Evolutionary conservation across 2,888 invertebrate genomes (phyloP), one percentile per base, ranked within the genome.

Genomic region (Schrankia costaestrigalis): DNA sequence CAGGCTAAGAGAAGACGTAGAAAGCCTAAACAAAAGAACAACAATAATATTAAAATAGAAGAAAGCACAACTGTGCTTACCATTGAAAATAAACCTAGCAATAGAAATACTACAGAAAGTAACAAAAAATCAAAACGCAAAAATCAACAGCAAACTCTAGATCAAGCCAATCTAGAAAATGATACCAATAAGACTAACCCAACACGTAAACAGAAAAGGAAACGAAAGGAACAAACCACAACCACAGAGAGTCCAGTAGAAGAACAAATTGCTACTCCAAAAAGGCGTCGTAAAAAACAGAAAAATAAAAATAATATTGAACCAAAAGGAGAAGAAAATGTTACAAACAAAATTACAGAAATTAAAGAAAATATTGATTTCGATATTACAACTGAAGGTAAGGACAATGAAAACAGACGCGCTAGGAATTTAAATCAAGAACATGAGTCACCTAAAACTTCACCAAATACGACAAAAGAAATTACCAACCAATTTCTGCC

Each of bases 361-460:
- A 46, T 48, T 17, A 31, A 45, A 13, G 41, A 40, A 10, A 33
- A 15, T 11, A 11, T 46, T 18, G 38, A 56, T 26, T 22, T 49
- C 3, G 46, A 33, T 13, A 25, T 46, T 26, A 30, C 44, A 23
- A 25, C 17, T 2, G 45, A 52, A 35, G 44, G 44, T 11, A 31
- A 26, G 2, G 25, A 21, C 11, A 46, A 56, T 31, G 46, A 56
- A 10, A 39, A 48, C 8, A 43, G 55, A 31, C 11, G 35, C 6
- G 31, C 48, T 3, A 50, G 54, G 30, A 47, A 55, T 21, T 31
- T 36, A 14, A 36, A 41, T 31, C 3, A 33, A 9, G 41, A 63
- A 13, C 41, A 19, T 11, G 35, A 54, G 26, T 24, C 48, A 3
- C 9, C 28, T 5, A 53, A 53, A 31, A 12, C 32, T 10, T 7